Base-by-base conservation (phyloP, 2,797 vertebrate species). In the Intellagama lesueurii region DNA sequence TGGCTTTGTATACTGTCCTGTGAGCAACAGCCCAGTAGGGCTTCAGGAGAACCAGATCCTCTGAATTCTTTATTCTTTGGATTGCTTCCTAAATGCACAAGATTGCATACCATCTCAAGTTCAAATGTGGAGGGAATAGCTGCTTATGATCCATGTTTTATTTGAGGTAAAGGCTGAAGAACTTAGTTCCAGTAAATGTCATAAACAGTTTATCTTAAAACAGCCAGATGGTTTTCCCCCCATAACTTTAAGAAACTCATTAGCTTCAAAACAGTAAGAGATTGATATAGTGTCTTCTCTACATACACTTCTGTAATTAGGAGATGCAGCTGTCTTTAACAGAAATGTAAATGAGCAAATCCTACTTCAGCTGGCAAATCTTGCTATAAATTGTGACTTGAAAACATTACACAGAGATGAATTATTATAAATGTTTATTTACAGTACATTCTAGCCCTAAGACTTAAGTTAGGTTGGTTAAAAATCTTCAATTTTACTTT, bases 201-300 rank as follows among this genome's bases (percentile, higher is more conserved):
- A 90, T 86, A 93, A 87, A 82, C 52, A 52, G 88, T 68, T 94
- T 94, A 96, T 96, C 94, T 95, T 92, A 85, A 92, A 95, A 94
- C 91, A 69, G 90, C 94, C 94, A 96, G 94, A 94, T 94, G 88
- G 16, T 1, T 82, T 77, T 91, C 94, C 93, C 94, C 93, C 91
- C 85, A 24, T 91, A 94, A 95, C 90, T 92, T 93, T 85, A 91
- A 93, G 87, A 94, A 91, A 90, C 73, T 92, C 81, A 90, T 89
- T 94, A 94, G 90, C 90, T 49, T 91, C 0, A 88, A 30, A 85
- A 92, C 88, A 68, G 8, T 81, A 90, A 91, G 88, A 0, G 0
- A 92, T 17, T 94, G 90, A 93, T 93, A 90, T 3, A 94, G 91
- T 0, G 0, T 85, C 82, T 73, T 89, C 80, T 84, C 30, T 89